Conservation (phyloP, 2,113 vertebrate genomes). For the Lutjanus erythropterus region DNA sequence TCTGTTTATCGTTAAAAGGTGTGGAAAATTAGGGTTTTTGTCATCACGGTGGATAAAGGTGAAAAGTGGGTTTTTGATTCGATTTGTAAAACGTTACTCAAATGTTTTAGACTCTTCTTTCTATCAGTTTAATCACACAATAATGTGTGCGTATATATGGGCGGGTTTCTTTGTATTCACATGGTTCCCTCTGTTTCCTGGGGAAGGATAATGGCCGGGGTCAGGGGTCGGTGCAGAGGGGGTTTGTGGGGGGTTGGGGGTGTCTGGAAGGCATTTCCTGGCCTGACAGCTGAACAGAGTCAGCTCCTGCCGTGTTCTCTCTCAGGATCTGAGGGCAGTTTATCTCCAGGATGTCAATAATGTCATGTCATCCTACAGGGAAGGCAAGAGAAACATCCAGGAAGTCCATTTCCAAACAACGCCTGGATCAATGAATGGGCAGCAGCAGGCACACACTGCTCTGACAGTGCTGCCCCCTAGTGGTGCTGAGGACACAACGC, state of each 20-base stretch:
- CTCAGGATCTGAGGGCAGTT: slow-evolving; percentile 35
- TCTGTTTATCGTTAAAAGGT: background rate
- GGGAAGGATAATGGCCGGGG: slow-evolving; percentile 53
- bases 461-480: slow-evolving; percentile 67
- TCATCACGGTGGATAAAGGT: background rate
- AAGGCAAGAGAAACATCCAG: slow-evolving; percentile 44
- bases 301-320: slow-evolving; percentile 3
- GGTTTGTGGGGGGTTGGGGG: slow-evolving; percentile 10
- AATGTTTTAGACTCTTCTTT: background rate
- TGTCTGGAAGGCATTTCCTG: slow-evolving; percentile 66
- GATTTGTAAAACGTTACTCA: background rate
- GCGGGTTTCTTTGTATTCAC: slow-evolving; percentile 17
- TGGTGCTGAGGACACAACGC: slow-evolving; percentile 26
- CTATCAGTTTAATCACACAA: slow-evolving; percentile 8
- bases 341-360: slow-evolving; percentile 64
- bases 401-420: slow-evolving; percentile 53
- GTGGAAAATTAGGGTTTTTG: background rate
- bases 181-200: slow-evolving; percentile 54
- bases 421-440: slow-evolving; percentile 26
- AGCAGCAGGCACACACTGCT: background rate
- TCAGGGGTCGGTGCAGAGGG: slow-evolving; percentile 51
- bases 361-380: slow-evolving; percentile 54
- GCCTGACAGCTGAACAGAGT: slow-evolving; percentile 19
- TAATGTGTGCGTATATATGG: slow-evolving; percentile 4
- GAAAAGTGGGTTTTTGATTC: background rate